Conservation (phyloP, 1,140 invertebrate genomes). For the Hermatobates lingyangjiaoensis region DNA sequence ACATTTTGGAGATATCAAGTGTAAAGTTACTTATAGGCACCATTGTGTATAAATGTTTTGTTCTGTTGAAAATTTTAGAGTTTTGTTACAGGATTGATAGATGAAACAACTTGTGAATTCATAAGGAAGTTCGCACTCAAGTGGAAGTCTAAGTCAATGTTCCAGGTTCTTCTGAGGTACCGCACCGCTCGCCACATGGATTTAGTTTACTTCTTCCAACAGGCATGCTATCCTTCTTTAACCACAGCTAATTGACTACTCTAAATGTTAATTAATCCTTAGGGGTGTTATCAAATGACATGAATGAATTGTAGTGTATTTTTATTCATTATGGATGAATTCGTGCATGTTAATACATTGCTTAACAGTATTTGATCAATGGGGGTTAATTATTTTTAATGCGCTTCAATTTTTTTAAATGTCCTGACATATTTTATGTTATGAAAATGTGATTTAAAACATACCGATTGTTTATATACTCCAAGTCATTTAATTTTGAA, state of each 20-base stretch:
- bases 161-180: conserved; percentile 63
- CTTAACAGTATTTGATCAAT: background rate
- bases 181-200: conserved; percentile 58
- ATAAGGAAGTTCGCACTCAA: conserved; percentile 48
- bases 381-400: background rate
- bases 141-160: conserved; percentile 61
- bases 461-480: background rate
- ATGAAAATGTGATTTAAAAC: background rate
- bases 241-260: no score
- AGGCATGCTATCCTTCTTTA: no score
- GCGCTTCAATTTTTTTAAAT: background rate
- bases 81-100: conserved; percentile 32
- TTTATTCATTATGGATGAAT: background rate
- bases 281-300: conserved; percentile 2
- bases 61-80: background rate
- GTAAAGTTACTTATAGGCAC: no score
- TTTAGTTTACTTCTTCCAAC: conserved; percentile 61
- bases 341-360: background rate
- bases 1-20: no score
- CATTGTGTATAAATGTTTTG: no score
- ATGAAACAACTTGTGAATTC: conserved; percentile 46
- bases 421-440: background rate
- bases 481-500: background rate
- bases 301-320: background rate
- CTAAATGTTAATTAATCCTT: conserved; percentile 8